phyloP scores from a whole-genome alignment of 2,113 vertebrate genomes.

The Amblyornis subalaris region DNA sequence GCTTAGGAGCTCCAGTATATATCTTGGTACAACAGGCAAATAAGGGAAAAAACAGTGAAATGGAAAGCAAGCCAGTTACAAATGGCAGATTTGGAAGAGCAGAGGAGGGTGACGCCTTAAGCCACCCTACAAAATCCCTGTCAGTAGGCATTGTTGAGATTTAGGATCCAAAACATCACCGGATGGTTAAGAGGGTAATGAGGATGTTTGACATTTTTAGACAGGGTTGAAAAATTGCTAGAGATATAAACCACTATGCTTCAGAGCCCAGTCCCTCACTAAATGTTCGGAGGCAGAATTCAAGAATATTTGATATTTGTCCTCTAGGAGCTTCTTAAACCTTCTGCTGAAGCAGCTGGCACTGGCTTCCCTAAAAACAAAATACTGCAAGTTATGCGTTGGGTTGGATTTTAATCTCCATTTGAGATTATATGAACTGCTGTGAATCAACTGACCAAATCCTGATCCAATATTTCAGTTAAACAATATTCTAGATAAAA shows the following conservation, averaged over 20 bases:
- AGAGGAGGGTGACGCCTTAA: not conserved
- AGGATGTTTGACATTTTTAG: not conserved
- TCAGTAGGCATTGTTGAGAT: not conserved
- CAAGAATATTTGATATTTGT: not conserved
- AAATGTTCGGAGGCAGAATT: not conserved
- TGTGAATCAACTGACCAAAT: not conserved
- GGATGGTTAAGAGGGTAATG: not conserved
- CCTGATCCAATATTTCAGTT: not conserved
- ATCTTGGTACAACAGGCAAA: not conserved
- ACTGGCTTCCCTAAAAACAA: not conserved
- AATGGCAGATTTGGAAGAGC: not conserved
- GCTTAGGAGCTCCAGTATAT: not conserved
- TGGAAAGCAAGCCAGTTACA: not conserved
- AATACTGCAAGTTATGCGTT: not conserved
- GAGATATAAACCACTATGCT: not conserved
- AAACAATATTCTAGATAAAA: not conserved
- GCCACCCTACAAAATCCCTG: not conserved
- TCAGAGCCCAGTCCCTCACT: not conserved
- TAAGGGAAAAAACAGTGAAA: not conserved
- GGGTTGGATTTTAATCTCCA: not conserved
- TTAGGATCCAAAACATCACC: not conserved
- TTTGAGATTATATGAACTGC: not conserved
- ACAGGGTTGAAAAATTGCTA: not conserved
- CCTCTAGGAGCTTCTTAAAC: not conserved
- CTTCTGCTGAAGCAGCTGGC: not conserved